These are phyloP conservation scores for Parazoanthus atlanticus DNA, from an alignment of 92 coral and sea anemone species.

Conservation along the genomic window DNA sequence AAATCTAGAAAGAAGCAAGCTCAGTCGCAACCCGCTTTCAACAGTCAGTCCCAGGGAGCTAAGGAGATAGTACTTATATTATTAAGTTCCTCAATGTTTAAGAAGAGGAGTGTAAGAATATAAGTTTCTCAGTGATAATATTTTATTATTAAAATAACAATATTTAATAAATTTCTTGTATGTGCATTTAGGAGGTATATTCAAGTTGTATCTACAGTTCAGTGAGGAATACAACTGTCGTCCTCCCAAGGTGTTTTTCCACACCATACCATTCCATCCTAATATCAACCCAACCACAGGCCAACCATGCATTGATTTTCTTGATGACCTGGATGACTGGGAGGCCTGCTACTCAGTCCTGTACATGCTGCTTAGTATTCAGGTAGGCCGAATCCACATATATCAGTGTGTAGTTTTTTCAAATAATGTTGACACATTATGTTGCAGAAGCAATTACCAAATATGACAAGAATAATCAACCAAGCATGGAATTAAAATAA, in stretches of 20 bases:
- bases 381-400: constrained; percentile 44
- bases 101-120: too few species aligned
- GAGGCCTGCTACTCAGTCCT: constrained; percentile 69
- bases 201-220: constrained; percentile 94
- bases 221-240: constrained; percentile 64
- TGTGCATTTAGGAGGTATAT: constrained; percentile 71
- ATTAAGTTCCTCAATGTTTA: too few species aligned
- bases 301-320: constrained; percentile 90
- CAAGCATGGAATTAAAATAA: too few species aligned
- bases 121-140: too few species aligned
- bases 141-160: too few species aligned
- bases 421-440: too few species aligned
- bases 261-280: constrained; percentile 96
- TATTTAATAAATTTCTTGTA: background rate
- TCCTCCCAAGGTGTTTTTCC: constrained; percentile 87
- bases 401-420: background rate
- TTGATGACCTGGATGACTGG: constrained; percentile 78
- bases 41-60: too few species aligned
- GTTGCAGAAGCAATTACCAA: too few species aligned
- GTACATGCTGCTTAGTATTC: constrained; percentile 84
- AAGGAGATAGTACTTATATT: too few species aligned
- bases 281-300: constrained; percentile 88
- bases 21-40: too few species aligned
- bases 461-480: too few species aligned
- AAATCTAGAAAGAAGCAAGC: too few species aligned